phyloP scores from a whole-genome alignment of 2,113 vertebrate genomes.

The Phalacrocorax carbo region DNA sequence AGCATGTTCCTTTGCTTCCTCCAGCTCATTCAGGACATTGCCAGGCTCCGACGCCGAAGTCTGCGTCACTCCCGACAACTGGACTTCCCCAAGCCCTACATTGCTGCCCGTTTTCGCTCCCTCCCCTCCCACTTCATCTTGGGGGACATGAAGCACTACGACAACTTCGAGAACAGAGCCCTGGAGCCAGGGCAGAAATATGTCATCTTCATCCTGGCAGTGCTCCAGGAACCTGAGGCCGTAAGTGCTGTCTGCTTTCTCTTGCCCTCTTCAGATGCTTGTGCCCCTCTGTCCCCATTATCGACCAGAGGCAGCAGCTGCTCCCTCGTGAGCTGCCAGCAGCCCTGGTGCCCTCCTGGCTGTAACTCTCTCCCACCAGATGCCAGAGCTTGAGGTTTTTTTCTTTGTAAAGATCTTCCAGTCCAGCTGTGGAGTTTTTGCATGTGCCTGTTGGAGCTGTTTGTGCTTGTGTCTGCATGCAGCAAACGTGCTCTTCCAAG shows the following conservation, averaged over 20 bases:
- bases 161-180: constrained; percentile 89
- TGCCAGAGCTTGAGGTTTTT: background rate
- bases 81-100: constrained; percentile 88
- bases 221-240: constrained; percentile 82
- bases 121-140: constrained; percentile 86
- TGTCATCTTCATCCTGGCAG: constrained; percentile 89
- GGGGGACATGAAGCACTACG: constrained; percentile 87
- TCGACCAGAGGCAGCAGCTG: background rate
- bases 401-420: background rate
- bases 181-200: constrained; percentile 91
- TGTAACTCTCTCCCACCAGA: background rate
- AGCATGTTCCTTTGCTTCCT: background rate
- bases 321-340: background rate
- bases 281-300: background rate
- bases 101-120: constrained; percentile 87
- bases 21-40: constrained; percentile 86
- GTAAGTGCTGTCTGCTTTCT: constrained; percentile 72
- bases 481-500: background rate
- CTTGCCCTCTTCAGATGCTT: background rate
- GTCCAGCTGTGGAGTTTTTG: background rate
- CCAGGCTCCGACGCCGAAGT: constrained; percentile 84
- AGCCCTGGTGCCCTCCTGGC: background rate
- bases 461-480: background rate
- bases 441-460: background rate
- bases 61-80: constrained; percentile 87